Conservation (phyloP, 2,797 vertebrate genomes). For the Urocyon cinereoargenteus region DNA sequence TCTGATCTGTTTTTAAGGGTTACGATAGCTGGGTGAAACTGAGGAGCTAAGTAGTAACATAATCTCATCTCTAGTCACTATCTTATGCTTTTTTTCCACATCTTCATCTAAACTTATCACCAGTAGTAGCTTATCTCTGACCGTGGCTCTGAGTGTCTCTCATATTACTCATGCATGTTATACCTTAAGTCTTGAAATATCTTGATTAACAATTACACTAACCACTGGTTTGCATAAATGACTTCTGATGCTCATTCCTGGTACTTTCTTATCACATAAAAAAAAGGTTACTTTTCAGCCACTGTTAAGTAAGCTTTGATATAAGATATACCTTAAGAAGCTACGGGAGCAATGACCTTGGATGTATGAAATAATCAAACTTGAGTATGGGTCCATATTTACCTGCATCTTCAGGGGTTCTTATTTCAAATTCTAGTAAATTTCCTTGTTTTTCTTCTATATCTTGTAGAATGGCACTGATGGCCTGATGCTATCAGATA, state of each 20-base stretch:
- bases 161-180: neutral
- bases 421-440: slow-evolving; percentile 87
- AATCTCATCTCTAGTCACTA: neutral
- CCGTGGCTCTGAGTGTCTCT: neutral
- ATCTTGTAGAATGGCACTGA: slow-evolving; percentile 84
- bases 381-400: slow-evolving; percentile 61
- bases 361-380: slow-evolving; percentile 1
- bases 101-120: neutral
- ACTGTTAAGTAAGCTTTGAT: neutral
- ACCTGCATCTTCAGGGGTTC: slow-evolving; percentile 88
- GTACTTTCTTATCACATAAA: neutral
- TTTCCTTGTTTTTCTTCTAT: slow-evolving; percentile 88
- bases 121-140: neutral
- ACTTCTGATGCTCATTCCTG: neutral
- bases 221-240: neutral
- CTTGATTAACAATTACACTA: neutral
- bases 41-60: neutral
- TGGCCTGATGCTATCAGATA: slow-evolving; percentile 80
- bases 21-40: neutral
- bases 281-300: slow-evolving; percentile 38
- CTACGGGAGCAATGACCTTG: neutral
- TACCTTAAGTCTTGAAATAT: neutral
- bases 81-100: neutral
- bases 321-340: slow-evolving; percentile 16
- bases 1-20: neutral